Evolutionary conservation across 2,888 invertebrate species (phyloP), one percentile per base, ranked within the genome.

Genomic region (Dasysyrphus albostriatus): DNA sequence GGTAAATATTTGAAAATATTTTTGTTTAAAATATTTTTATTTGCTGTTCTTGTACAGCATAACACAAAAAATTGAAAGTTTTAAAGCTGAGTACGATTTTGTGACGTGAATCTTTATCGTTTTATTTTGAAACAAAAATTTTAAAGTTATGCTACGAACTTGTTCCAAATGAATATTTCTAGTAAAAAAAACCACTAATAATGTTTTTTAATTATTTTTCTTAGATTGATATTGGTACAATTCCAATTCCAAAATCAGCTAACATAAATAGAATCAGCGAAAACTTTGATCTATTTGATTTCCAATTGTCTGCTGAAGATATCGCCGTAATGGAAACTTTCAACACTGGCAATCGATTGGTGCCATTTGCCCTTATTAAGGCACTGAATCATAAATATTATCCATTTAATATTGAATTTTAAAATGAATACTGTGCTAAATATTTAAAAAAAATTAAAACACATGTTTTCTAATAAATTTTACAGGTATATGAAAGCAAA

Each of bases 191-290:
- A 44, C 7, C n/a, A 44, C 14, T 39, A 37, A 12, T n/a, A n/a
- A 42, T 42, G n/a, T 29, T 16, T 91, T 91, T 84, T 70, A 32
- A 6, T 4, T 4, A 42, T 89, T 10, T 73, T 90, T 90, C n/a
- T 4, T 90, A 94, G 94, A 89, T 95, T 29, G 93, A 95, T 56
- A 90, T 94, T 73, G 94, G 93, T 7, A 90, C 93, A 0, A 92
- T 94, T 51, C 94, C 95, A 0, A 94, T 95, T 49, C 95, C 95
- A 0, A 95, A 95, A 90, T 94, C 95, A 0, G 93, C 93, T 0
- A 95, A 94, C 80, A 90, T 90, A 72, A 89, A 90, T 0, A 92
- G 94, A 29, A 93, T 95, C 5, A 89, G 91, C 51, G 92, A 94
- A 83, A 95, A 95, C 89, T 93, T 95, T 34, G 89, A 94, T 72